phyloP scores from a whole-genome alignment of 2,888 invertebrate genomes.

The Troglohyphantes excavatus region DNA sequence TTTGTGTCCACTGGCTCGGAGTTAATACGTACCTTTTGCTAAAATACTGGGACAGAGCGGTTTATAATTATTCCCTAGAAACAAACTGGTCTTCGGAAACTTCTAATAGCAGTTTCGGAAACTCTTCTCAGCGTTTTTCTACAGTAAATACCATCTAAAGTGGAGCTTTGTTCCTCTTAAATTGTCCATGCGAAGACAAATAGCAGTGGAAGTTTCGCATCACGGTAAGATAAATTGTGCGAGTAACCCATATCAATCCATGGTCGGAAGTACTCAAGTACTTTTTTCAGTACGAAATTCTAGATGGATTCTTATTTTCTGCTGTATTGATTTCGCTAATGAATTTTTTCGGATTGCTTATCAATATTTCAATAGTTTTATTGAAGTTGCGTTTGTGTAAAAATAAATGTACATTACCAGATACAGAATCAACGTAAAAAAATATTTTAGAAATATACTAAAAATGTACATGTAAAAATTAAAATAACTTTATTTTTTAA shows the following conservation, averaged over 20 bases:
- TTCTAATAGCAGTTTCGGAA: slow-evolving; percentile 49
- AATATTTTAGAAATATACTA: too few species aligned
- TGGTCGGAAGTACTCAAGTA: not conserved
- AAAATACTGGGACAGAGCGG: slow-evolving; percentile 36
- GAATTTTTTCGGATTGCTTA: not conserved
- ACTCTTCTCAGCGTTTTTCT: slow-evolving; percentile 7
- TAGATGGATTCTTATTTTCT: slow-evolving; percentile 3
- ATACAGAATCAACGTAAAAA: too few species aligned
- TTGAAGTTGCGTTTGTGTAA: too few species aligned
- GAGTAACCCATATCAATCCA: not conserved
- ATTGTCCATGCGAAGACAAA: slow-evolving; percentile 47
- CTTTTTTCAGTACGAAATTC: not conserved
- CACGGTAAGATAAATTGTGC: slow-evolving; percentile 45
- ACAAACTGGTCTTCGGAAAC: slow-evolving; percentile 33
- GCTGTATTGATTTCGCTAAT: not conserved
- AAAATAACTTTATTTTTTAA: too few species aligned
- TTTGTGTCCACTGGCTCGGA: slow-evolving; percentile 50
- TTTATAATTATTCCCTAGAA: slow-evolving; percentile 61
- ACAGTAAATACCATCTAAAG: slow-evolving; percentile 40
- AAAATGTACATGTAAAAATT: too few species aligned
- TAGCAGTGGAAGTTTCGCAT: slow-evolving; percentile 22
- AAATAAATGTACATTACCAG: too few species aligned
- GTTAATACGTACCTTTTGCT: slow-evolving; percentile 50
- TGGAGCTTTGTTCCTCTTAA: slow-evolving; percentile 26
- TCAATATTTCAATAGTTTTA: not conserved